These are phyloP conservation scores for Actinernus sp. DNA, from an alignment of 92 coral and sea anemone species.

Conservation along the genomic window DNA sequence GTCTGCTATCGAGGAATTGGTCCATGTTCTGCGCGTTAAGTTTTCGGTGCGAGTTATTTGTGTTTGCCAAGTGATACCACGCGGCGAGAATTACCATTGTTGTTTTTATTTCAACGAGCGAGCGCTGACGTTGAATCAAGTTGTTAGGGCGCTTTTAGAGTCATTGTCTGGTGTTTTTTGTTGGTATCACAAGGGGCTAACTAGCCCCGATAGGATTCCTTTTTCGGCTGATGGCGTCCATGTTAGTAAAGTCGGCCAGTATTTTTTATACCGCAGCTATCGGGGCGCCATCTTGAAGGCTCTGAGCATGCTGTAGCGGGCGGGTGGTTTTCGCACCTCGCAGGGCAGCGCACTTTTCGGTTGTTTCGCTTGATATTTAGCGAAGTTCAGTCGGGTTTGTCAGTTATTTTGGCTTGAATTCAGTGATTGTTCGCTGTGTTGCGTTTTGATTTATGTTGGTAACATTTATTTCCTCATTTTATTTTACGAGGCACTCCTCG, in stretches of 20 bases:
- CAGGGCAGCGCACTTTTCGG: too few relatives aligned
- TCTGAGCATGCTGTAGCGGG: conserved; percentile 20
- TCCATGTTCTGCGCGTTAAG: conserved; percentile 10
- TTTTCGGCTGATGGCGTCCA: conserved; percentile 61
- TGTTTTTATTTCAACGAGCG: conserved; percentile 25
- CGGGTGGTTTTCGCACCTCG: too few relatives aligned
- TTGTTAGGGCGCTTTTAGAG: conserved; percentile 44
- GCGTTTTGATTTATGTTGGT: too few relatives aligned
- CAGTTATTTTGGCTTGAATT: too few relatives aligned
- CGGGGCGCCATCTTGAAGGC: conserved; percentile 73
- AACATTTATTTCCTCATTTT: too few relatives aligned
- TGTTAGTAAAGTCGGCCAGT: conserved; percentile 47
- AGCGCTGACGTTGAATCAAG: conserved; percentile 38
- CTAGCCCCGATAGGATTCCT: conserved; percentile 43
- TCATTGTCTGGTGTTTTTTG: conserved; percentile 39
- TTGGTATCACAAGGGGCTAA: conserved; percentile 38
- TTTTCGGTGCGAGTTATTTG: conserved; percentile 41
- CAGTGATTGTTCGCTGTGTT: too few relatives aligned
- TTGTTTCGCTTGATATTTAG: too few relatives aligned
- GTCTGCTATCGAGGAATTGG: conserved; percentile 23
- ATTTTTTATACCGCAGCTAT: conserved; percentile 57
- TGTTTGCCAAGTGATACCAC: conserved; percentile 59
- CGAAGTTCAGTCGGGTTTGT: too few relatives aligned
- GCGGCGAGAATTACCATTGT: conserved; percentile 32
- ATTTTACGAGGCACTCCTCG: too few relatives aligned